A percentile compares a stretch with the other conserved stretches of the same genome.
These are phyloP conservation scores for Brienomyrus brachyistius DNA, from an alignment of 2,113 vertebrate genomes.

Conservation along the genomic window DNA sequence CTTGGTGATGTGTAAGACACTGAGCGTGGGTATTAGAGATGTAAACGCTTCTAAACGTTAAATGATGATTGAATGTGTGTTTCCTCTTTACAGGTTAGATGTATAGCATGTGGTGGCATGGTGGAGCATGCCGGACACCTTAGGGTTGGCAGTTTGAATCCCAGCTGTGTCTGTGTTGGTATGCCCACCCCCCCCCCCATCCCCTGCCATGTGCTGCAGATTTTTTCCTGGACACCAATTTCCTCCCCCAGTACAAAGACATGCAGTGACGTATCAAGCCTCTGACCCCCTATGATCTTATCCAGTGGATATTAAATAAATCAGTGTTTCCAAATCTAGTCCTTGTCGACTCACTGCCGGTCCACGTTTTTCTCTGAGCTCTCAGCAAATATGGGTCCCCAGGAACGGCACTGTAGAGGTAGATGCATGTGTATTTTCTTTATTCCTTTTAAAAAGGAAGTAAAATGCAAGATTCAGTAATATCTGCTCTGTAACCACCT, in stretches of 20 bases:
- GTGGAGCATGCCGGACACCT: neutral
- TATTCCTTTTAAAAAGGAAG: neutral
- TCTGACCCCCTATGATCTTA: neutral
- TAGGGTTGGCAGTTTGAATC: neutral
- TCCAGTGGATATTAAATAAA: neutral
- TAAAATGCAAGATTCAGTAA: neutral
- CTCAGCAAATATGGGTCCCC: neutral
- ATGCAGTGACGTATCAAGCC: neutral
- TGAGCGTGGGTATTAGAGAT: neutral
- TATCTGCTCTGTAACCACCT: neutral
- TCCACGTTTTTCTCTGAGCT: neutral
- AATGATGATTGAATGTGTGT: neutral
- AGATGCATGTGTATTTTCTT: neutral
- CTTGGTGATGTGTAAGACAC: neutral
- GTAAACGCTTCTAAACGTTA: neutral
- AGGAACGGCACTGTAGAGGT: neutral
- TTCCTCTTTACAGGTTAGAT: neutral
- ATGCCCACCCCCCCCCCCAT: neutral
- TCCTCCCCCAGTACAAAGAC: neutral
- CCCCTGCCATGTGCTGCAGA: neutral
- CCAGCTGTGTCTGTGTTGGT: neutral
- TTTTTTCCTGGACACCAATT: neutral
- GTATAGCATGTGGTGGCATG: neutral
- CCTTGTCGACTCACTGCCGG: neutral
- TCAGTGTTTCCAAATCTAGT: neutral